Conservation (phyloP, 2,797 vertebrate species). For the Squalus acanthias region DNA sequence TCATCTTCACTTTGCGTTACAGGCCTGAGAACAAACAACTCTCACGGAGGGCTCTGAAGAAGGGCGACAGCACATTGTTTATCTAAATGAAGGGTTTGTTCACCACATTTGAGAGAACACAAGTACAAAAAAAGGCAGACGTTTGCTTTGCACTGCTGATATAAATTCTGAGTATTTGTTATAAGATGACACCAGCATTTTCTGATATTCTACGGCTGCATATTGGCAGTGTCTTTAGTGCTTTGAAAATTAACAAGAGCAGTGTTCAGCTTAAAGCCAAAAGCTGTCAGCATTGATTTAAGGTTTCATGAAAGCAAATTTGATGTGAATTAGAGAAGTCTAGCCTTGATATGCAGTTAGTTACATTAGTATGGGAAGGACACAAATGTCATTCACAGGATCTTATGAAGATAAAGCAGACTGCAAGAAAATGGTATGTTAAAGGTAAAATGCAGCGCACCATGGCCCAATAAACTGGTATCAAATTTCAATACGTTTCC, state of each 20-base stretch:
- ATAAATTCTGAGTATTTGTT: background rate
- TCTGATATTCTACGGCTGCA: background rate
- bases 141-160: background rate
- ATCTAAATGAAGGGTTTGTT: constrained; percentile 6
- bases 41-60: background rate
- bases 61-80: background rate
- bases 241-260: constrained; percentile 37
- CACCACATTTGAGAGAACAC: background rate
- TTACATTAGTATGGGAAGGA: constrained; percentile 38
- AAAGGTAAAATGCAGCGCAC: background rate
- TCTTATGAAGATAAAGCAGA: constrained; percentile 25
- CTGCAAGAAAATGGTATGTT: background rate
- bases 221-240: constrained; percentile 32
- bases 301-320: constrained; percentile 34
- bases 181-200: constrained; percentile 33
- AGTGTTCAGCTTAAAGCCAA: constrained; percentile 36
- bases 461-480: background rate
- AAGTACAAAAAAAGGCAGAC: background rate
- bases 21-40: background rate
- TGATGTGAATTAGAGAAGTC: constrained; percentile 37
- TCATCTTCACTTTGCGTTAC: background rate
- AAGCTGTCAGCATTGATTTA: constrained; percentile 37
- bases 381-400: constrained; percentile 35
- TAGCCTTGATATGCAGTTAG: constrained; percentile 35
- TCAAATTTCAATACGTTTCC: constrained; percentile 12